These are phyloP conservation scores for Lepidocyrtinus sp. DNA, from an alignment of 2,888 invertebrate species.

Conservation along the genomic window DNA sequence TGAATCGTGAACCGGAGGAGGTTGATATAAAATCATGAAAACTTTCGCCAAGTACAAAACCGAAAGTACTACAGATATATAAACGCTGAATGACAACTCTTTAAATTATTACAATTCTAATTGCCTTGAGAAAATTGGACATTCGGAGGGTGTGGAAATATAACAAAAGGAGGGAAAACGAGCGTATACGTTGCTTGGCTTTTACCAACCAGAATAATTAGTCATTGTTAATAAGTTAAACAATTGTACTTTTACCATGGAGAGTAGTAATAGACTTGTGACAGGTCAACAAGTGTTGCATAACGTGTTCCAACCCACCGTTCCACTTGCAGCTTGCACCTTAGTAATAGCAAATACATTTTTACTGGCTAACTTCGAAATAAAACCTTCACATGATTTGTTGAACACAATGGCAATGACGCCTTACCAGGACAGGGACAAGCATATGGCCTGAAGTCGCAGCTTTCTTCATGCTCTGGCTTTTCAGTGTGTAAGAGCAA, in stretches of 20 bases:
- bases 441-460: conserved; percentile 97
- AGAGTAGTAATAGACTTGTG: conserved; percentile 99
- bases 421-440: conserved; percentile 91
- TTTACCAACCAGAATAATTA: background rate
- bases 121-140: too few species aligned
- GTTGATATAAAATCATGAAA: too few species aligned
- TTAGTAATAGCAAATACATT: conserved; percentile 77
- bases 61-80: too few species aligned
- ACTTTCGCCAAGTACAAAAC: too few species aligned
- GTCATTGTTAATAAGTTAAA: too few species aligned
- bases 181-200: too few species aligned
- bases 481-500: conserved; percentile 97
- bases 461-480: conserved; percentile 97
- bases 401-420: background rate
- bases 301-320: conserved; percentile 97
- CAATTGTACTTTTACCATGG: conserved; percentile 83
- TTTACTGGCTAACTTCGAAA: background rate
- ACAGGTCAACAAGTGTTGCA: conserved; percentile 97
- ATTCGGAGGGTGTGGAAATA: too few species aligned
- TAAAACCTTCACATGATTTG: background rate
- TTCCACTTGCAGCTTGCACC: conserved; percentile 99
- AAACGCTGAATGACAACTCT: too few species aligned
- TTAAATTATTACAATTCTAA: too few species aligned
- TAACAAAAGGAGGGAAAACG: too few species aligned
- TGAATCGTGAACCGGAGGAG: too few species aligned